phyloP scores from a whole-genome alignment of 2,797 vertebrate genomes.

The Coilia nasus region DNA sequence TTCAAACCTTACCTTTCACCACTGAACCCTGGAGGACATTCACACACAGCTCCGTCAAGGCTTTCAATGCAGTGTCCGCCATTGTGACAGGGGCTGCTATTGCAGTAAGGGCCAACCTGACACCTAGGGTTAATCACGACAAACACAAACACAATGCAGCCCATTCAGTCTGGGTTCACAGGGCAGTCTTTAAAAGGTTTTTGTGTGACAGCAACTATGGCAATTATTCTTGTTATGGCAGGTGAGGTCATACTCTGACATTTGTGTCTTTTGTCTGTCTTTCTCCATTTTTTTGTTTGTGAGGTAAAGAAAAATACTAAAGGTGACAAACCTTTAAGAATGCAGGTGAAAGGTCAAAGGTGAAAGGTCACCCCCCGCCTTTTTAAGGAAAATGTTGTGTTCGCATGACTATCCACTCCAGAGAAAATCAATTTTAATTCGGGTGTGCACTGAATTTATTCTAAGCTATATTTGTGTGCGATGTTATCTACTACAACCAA shows the following conservation, averaged over 20 bases:
- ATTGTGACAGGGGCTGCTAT: constrained; percentile 84
- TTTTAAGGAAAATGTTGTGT: too few relatives aligned
- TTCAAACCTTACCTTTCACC: constrained; percentile 76
- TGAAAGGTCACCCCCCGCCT: not conserved
- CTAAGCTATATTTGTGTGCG: too few relatives aligned
- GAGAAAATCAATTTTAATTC: too few relatives aligned
- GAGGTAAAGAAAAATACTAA: not conserved
- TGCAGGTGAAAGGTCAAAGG: not conserved
- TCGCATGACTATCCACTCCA: too few relatives aligned
- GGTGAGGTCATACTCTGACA: not conserved
- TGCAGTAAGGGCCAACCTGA: constrained; percentile 84
- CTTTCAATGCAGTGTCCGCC: constrained; percentile 85
- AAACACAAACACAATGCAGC: not conserved
- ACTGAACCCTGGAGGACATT: constrained; percentile 81
- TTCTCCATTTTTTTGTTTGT: not conserved
- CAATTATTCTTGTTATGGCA: not conserved
- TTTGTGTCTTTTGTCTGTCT: not conserved
- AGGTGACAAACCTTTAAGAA: not conserved
- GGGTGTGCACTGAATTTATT: too few relatives aligned
- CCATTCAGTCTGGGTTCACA: not conserved
- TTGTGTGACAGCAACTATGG: not conserved
- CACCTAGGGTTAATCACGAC: constrained; percentile 67
- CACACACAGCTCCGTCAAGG: constrained; percentile 85
- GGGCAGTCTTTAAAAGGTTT: not conserved
- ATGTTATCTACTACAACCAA: too few relatives aligned